Evolutionary conservation across 2,113 vertebrate species (phyloP), one percentile per base, ranked within the genome.

Genomic region (Centropus unirufus): DNA sequence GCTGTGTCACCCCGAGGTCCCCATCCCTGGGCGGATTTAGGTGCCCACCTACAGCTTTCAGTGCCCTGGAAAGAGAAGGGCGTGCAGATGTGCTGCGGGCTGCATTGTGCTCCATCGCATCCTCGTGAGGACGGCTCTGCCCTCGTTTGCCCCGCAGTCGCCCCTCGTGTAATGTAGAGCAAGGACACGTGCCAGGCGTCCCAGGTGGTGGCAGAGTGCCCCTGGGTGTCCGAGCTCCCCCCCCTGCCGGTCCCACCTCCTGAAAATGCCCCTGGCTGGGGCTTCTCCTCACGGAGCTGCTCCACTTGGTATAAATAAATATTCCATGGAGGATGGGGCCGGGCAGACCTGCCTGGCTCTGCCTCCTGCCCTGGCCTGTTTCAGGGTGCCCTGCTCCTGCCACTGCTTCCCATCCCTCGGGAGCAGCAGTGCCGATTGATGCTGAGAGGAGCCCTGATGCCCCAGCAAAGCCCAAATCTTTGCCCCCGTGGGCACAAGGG

Each of bases 251-350:
- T 6, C 57, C 34, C 18, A 21, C 11, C 3, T 8, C 34, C n/a
- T 14, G 5, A 67, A 78, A 75, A 21, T 1, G 5, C 52, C 44
- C 23, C 22, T 2, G 2, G 39, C 29, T 6, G 20, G 47, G 55
- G 1, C 59, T 80, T 80, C 64, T 92, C 91, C 94, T 94, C 47
- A 36, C 12, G 90, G 95, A 94, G 66, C 87, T 95, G 96, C 74
- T 91, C 93, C 77, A 92, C 57, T 94, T 95, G 67, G 69, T 79
- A 96, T 78, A 89, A 90, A 95, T 92, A 89, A 92, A 74, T n/a
- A 59, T 21, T 74, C 61, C 34, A 59, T 2, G 2, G 83, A 18
- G 52, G 9, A 51, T 0, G 5, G 67, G 20, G 36, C 32, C 23
- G 34, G 29, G 39, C 23, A 11, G 4, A 2, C 13, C n/a, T 4